phyloP scores from a whole-genome alignment of 1,140 invertebrate genomes.

The Cydia fagiglandana region DNA sequence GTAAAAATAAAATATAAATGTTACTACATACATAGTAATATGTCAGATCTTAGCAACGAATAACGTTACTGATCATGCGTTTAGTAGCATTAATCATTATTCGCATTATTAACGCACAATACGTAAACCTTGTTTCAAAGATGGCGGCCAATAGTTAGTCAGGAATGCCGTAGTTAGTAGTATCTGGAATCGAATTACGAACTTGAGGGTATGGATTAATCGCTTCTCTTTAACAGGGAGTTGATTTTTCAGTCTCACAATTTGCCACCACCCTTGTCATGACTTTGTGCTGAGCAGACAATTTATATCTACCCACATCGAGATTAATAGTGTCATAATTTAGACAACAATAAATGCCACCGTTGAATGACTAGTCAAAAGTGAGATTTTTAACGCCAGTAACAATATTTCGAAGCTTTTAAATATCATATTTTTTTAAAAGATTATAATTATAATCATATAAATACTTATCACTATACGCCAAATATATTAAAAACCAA shows the following conservation, averaged over 20 bases:
- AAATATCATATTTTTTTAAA: slow-evolving; percentile 24
- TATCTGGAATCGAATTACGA: neutral
- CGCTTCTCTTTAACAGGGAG: neutral
- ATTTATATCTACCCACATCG: neutral
- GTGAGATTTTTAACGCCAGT: slow-evolving; percentile 42
- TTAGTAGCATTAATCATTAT: no score
- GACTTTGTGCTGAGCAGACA: slow-evolving; percentile 21
- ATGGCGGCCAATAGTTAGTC: no score
- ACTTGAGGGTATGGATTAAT: neutral
- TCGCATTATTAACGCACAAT: no score
- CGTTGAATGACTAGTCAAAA: slow-evolving; percentile 48
- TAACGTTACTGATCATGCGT: no score
- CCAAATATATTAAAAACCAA: slow-evolving; percentile 35
- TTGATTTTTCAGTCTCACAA: slow-evolving; percentile 18
- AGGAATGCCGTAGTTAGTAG: neutral
- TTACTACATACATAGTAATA: no score
- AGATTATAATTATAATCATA: slow-evolving; percentile 2
- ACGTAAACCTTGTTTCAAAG: no score
- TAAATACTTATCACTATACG: slow-evolving; percentile 26
- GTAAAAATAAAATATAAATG: no score
- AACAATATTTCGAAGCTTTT: slow-evolving; percentile 30
- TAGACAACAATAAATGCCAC: slow-evolving; percentile 50
- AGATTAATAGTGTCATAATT: neutral
- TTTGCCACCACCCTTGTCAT: slow-evolving; percentile 12
- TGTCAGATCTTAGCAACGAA: no score